Conservation (phyloP, 2,113 vertebrate genomes). For the Hoplias malabaricus region DNA sequence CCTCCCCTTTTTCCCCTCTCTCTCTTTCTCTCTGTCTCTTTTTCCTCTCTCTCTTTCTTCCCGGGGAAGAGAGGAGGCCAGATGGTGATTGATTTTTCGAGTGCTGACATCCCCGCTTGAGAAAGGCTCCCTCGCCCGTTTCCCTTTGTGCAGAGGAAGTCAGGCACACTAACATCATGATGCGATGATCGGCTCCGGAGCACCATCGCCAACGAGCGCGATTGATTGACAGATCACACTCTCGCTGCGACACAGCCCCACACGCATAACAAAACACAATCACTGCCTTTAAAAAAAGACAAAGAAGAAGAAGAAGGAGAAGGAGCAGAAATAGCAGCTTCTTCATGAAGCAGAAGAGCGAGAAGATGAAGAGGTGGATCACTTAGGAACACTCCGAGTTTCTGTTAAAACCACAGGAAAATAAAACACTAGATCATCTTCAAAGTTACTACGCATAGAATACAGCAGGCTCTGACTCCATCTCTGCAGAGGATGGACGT, state of each 20-base stretch:
- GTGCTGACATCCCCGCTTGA: conserved; percentile 98
- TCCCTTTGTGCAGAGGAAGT: conserved; percentile 98
- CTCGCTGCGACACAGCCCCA: conserved; percentile 63
- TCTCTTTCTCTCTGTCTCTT: conserved; percentile 15
- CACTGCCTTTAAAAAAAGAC: conserved; percentile 18
- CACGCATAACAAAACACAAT: conserved; percentile 52
- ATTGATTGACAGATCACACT: conserved; percentile 88
- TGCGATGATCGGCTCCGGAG: conserved; percentile 90
- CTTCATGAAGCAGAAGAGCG: not conserved
- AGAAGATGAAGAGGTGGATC: not conserved
- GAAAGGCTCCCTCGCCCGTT: conserved; percentile 79
- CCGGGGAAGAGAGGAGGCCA: conserved; percentile 92
- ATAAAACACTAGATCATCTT: conserved; percentile 14
- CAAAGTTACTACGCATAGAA: not conserved
- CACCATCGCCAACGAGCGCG: conserved; percentile 79
- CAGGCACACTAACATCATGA: conserved; percentile 96
- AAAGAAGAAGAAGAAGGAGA: conserved; percentile 7
- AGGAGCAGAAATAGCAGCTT: not conserved
- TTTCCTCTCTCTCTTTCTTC: conserved; percentile 59
- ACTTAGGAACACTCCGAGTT: not conserved
- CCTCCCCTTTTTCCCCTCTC: conserved; percentile 6
- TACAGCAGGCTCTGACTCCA: conserved; percentile 22
- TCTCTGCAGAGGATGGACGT: conserved; percentile 67
- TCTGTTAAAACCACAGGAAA: conserved; percentile 29
- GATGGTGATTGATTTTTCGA: conserved; percentile 99